Evolutionary conservation across 2,888 invertebrate species (phyloP).

Genomic region (Pachydiplax longipennis): DNA sequence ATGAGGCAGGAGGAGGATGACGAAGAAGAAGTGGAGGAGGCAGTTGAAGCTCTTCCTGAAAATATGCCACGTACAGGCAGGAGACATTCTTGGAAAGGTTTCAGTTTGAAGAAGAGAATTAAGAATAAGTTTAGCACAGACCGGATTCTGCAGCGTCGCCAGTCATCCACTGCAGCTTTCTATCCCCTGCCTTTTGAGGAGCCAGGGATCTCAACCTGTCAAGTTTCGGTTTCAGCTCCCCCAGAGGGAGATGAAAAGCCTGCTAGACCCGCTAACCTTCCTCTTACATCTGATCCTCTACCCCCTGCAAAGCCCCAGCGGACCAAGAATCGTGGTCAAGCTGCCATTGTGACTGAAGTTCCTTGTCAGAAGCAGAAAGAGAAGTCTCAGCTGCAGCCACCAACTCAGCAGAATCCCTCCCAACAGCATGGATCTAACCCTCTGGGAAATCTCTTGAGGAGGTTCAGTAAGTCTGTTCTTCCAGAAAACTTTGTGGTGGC

Average conservation of each 20-base stretch:
- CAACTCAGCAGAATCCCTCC: conserved; percentile 6
- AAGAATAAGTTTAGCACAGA: conserved; percentile 20
- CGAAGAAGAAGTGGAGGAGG: conserved; percentile 16
- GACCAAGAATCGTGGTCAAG: neutral
- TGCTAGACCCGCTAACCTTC: conserved; percentile 4
- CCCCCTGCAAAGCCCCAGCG: neutral
- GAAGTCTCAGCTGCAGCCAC: conserved; percentile 33
- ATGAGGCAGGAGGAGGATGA: neutral
- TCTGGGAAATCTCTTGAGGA: conserved; percentile 75
- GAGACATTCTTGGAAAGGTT: conserved; percentile 31
- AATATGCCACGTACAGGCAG: conserved; percentile 16
- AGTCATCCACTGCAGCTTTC: conserved; percentile 9
- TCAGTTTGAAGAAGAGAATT: conserved; percentile 55
- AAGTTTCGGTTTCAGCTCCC: neutral
- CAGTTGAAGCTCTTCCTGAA: conserved; percentile 4
- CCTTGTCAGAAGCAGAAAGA: conserved; percentile 15
- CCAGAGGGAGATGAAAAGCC: neutral
- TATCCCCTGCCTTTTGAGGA: neutral
- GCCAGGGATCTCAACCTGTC: neutral
- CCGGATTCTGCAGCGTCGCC: neutral
- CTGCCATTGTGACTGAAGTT: neutral
- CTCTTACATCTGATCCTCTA: neutral
- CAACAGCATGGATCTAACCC: conserved; percentile 39
- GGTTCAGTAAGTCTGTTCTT: conserved; percentile 84
- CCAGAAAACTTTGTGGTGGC: conserved; percentile 47